Evolutionary conservation across 1,140 invertebrate species (phyloP).

Genomic region (Lethocerus indicus): DNA sequence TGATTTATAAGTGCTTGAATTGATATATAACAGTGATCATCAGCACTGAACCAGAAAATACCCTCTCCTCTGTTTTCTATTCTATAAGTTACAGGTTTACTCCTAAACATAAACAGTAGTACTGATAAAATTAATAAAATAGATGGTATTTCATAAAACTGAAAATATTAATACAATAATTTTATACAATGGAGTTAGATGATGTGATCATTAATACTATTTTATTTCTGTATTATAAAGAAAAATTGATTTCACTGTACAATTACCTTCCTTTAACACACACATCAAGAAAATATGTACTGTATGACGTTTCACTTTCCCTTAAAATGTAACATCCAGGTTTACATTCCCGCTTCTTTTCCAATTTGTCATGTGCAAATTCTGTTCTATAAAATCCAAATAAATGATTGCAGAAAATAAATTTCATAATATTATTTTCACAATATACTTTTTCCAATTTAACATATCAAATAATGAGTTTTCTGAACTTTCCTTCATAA

Average conservation of each 20-base stretch:
- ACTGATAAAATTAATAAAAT: neutral
- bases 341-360: constrained; percentile 53
- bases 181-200: neutral
- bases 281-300: constrained; percentile 62
- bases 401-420: too few relatives aligned
- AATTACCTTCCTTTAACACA: constrained; percentile 46
- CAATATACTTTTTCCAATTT: too few relatives aligned
- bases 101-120: neutral
- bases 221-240: neutral
- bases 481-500: too few relatives aligned
- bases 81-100: constrained; percentile 36
- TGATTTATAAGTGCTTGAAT: constrained; percentile 39
- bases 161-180: neutral
- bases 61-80: constrained; percentile 33
- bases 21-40: constrained; percentile 33
- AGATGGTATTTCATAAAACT: neutral
- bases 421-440: too few relatives aligned
- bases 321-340: constrained; percentile 62
- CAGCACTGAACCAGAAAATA: constrained; percentile 31
- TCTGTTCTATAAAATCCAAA: constrained; percentile 38
- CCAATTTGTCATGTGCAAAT: constrained; percentile 67
- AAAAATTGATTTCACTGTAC: neutral
- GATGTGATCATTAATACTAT: neutral
- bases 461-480: too few relatives aligned
- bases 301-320: constrained; percentile 60